Conservation (phyloP, 2,113 vertebrate species). For the Aix galericulata region DNA sequence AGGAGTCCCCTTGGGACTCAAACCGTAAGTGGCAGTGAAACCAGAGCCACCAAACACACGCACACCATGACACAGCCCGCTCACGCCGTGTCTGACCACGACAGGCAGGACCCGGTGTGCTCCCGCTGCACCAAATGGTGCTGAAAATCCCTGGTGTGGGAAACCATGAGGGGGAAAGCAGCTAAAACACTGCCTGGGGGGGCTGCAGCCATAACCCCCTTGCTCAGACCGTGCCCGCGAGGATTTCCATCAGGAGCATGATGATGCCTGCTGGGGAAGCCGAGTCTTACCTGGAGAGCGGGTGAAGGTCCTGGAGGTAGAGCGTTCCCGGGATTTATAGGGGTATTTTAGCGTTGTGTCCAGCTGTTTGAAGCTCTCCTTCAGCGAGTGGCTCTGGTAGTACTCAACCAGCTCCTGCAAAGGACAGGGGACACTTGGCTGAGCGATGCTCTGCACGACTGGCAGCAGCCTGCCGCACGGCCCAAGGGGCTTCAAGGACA, state of each 20-base stretch:
- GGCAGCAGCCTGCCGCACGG: fast-evolving
- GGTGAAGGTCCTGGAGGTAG: conserved; percentile 82
- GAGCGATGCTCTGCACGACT: background rate
- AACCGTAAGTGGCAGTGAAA: background rate
- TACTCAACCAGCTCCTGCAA: conserved; percentile 95
- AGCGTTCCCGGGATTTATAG: conserved; percentile 91
- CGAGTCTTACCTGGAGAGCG: conserved; percentile 87
- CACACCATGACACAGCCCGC: fast-evolving
- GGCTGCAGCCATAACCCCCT: background rate
- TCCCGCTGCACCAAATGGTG: background rate
- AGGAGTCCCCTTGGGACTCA: background rate
- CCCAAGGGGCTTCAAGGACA: background rate
- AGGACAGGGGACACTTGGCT: background rate
- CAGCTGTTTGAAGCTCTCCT: conserved; percentile 97
- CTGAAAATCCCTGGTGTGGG: background rate
- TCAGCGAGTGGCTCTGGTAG: conserved; percentile 94
- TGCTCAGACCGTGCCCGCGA: fast-evolving
- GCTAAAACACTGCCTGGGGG: background rate
- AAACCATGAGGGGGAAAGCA: background rate
- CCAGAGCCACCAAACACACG: background rate
- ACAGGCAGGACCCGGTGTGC: background rate
- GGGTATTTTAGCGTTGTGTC: conserved; percentile 93
- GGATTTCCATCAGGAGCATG: fast-evolving
- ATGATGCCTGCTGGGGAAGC: fast-evolving
- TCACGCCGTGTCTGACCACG: fast-evolving